Evolutionary conservation across 2,888 invertebrate genomes (phyloP).

Genomic region (Campoplex capitator): DNA sequence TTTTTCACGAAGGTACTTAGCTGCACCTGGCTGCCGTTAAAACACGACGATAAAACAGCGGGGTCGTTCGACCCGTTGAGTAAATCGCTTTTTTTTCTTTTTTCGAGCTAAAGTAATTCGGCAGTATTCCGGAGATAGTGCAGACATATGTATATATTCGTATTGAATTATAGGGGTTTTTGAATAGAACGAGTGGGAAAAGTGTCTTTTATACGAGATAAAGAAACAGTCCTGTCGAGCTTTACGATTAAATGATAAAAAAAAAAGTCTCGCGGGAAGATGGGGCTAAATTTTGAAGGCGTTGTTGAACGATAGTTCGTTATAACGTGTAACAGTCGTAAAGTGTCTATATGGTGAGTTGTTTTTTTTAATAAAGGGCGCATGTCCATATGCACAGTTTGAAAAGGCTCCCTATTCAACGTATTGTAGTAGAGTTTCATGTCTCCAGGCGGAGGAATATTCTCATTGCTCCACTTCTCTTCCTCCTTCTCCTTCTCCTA

Average conservation of each 20-base stretch:
- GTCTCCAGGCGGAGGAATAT: conserved; percentile 28
- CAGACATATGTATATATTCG: neutral
- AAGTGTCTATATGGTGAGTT: conserved; percentile 37
- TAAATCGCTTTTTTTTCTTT: conserved; percentile 6
- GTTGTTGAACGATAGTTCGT: conserved; percentile 32
- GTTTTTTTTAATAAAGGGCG: neutral
- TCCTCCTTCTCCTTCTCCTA: neutral
- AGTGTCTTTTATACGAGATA: conserved; percentile 13
- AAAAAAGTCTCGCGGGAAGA: neutral
- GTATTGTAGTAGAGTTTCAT: neutral
- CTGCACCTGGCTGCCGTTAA: conserved; percentile 38
- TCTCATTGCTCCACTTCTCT: conserved; percentile 19
- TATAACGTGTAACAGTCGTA: conserved; percentile 59
- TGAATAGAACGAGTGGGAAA: neutral
- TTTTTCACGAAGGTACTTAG: conserved; percentile 35
- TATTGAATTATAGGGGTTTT: neutral
- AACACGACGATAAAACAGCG: conserved; percentile 37
- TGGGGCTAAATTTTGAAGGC: conserved; percentile 39
- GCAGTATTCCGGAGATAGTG: conserved; percentile 3
- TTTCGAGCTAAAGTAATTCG: conserved; percentile 21
- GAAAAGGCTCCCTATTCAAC: conserved; percentile 19
- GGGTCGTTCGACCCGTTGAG: neutral
- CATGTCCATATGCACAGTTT: conserved; percentile 13
- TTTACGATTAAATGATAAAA: conserved; percentile 39
- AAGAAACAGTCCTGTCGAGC: conserved; percentile 19